Conservation (phyloP, 2,888 invertebrate genomes). For the Melinopterus prodromus region DNA sequence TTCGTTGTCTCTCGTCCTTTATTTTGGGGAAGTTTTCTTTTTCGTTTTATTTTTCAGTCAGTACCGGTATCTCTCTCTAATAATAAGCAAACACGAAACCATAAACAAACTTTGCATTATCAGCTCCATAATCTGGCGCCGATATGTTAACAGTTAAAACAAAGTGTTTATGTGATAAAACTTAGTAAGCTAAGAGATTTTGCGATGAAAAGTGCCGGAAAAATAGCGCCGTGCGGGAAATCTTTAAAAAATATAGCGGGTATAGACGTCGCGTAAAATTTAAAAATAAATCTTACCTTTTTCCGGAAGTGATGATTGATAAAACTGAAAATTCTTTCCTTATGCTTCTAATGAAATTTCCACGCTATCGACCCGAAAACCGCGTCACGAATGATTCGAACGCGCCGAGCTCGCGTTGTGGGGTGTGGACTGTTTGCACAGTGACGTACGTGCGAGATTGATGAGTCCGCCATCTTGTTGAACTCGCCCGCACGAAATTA, state of each 20-base stretch:
- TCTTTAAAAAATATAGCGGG: neutral
- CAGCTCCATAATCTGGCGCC: slow-evolving; percentile 35
- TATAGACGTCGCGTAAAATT: neutral
- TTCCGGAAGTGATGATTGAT: neutral
- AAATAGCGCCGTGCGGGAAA: slow-evolving; percentile 17
- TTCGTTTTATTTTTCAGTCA: neutral
- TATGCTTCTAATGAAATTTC: slow-evolving; percentile 10
- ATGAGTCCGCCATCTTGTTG: slow-evolving; percentile 16
- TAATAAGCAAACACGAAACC: neutral
- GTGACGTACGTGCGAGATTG: slow-evolving; percentile 11
- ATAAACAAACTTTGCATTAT: slow-evolving; percentile 28
- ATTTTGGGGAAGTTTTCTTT: neutral
- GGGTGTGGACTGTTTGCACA: slow-evolving; percentile 17
- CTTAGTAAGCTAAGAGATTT: slow-evolving; percentile 13
- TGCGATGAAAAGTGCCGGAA: slow-evolving; percentile 9
- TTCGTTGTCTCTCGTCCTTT: neutral
- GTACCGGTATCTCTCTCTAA: neutral
- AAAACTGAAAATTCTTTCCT: neutral
- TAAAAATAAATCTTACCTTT: slow-evolving; percentile 16
- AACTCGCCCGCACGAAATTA: neutral
- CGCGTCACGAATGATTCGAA: slow-evolving; percentile 18
- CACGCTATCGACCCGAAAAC: slow-evolving; percentile 11
- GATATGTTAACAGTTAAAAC: slow-evolving; percentile 38
- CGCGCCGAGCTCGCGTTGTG: neutral
- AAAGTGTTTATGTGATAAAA: slow-evolving; percentile 32